Evolutionary conservation across 2,888 invertebrate species (phyloP).

Genomic region (Creontiades dilutus): DNA sequence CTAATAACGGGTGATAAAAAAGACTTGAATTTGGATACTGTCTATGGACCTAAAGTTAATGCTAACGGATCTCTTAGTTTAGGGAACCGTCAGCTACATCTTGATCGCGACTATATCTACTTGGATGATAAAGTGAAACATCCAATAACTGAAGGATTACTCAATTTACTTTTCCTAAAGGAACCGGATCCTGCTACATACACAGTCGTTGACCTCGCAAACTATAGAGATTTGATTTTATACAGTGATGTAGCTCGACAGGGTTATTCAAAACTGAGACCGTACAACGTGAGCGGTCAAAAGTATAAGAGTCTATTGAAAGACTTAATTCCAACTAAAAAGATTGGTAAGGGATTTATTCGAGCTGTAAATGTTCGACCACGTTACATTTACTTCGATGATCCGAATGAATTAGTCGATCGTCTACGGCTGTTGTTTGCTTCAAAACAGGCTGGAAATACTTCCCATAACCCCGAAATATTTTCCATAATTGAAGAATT

Average conservation of each 20-base stretch:
- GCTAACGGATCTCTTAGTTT: neutral
- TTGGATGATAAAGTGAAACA: neutral
- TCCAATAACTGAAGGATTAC: slow-evolving; percentile 1
- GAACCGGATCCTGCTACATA: neutral
- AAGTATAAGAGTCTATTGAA: slow-evolving; percentile 6
- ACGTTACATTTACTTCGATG: slow-evolving; percentile 14
- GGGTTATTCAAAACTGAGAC: slow-evolving; percentile 19
- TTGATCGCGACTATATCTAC: slow-evolving; percentile 29
- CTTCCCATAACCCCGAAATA: slow-evolving; percentile 12
- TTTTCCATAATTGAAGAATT: slow-evolving; percentile 18
- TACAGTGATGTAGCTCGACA: neutral
- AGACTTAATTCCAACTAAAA: neutral
- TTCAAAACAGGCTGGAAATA: slow-evolving; percentile 23
- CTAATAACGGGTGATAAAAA: slow-evolving; percentile 17
- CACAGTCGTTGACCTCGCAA: slow-evolving; percentile 11
- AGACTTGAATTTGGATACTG: neutral
- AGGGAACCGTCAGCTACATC: neutral
- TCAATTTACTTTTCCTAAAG: slow-evolving; percentile 5
- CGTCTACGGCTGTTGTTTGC: slow-evolving; percentile 34
- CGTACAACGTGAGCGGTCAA: neutral
- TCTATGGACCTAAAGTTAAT: neutral
- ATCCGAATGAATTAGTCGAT: slow-evolving; percentile 46
- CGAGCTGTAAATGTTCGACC: neutral
- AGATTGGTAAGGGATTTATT: neutral
- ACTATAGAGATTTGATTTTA: slow-evolving; percentile 14